Evolutionary conservation across 2,113 vertebrate species (phyloP), one percentile per base, ranked within the genome.

Genomic region (Dicrurus megarhynchus): DNA sequence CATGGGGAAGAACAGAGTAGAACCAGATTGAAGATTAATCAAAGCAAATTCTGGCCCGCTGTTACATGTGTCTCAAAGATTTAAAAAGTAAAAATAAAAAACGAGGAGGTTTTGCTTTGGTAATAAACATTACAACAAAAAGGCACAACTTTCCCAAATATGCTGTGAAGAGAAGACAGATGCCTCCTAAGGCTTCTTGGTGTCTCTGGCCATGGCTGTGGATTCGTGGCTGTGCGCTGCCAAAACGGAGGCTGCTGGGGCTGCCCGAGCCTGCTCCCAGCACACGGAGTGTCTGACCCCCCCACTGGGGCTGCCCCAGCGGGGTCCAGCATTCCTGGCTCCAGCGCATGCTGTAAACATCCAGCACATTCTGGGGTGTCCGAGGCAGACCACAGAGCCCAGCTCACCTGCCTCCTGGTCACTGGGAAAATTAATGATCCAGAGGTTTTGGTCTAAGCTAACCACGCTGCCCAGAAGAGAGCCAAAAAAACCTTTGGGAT

Each of bases 1-100:
- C 87, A n/a, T 0, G 17, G 75, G 47, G 75, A 93, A 74, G 75
- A 93, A 63, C 42, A 64, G 24, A 83, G 59, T 28, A 61, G 59
- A 94, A 93, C 50, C 89, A 95, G 89, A 74, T 0, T 85, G 84
- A 53, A 73, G 75, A 95, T 94, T 59, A 91, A 90, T 88, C 85
- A 93, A 91, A 94, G 79, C 82, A 87, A 87, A 91, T 94, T 64
- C 70, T 85, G 89, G 88, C 91, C 69, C 0, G 0, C 57, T 42
- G 49, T 17, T 88, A 74, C 30, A 47, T 28, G 42, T 27, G 59
- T 35, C 78, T 82, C 67, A 16, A 87, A 91, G 87, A 87, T 76
- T 94, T 89, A 44, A 81, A 94, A 91, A 79, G 60, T 44, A 73
- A 92, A 95, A 93, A 65, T 77, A 93, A 93, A 91, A 94, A 93